Conservation (phyloP, 2,113 vertebrate species). For the Micronycteris hirsuta region DNA sequence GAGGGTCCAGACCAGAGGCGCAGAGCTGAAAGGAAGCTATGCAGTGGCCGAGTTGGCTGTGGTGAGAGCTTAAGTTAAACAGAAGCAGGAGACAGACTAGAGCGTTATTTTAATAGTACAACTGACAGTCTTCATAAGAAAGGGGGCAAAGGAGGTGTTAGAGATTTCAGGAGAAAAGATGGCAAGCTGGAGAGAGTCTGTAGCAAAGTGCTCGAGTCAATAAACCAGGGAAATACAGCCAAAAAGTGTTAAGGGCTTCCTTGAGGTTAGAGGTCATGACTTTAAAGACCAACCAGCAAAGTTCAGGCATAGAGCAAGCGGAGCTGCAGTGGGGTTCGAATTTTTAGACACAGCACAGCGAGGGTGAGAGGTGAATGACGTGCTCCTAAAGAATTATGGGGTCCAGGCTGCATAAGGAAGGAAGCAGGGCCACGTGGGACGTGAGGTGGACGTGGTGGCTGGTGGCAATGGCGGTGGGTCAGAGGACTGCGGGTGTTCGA, state of each 20-base stretch:
- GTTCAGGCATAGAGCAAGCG: background rate
- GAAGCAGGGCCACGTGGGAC: background rate
- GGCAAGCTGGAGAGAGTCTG: background rate
- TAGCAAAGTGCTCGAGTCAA: background rate
- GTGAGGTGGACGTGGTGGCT: background rate
- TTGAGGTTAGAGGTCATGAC: background rate
- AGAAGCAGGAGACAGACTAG: background rate
- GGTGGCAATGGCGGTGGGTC: background rate
- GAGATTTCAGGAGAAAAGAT: background rate
- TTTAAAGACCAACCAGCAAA: background rate
- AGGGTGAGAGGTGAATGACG: background rate
- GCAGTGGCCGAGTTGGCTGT: background rate
- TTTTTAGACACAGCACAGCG: background rate
- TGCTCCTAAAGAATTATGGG: background rate
- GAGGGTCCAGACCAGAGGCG: background rate
- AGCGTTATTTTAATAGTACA: background rate
- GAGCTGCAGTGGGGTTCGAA: background rate
- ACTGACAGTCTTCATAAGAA: background rate
- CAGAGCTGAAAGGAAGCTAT: background rate
- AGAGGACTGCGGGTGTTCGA: background rate
- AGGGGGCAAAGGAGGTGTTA: background rate
- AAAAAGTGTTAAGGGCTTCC: background rate
- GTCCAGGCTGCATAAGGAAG: background rate
- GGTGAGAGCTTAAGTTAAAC: background rate
- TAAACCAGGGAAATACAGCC: background rate